Evolutionary conservation across 2,888 invertebrate genomes (phyloP), one percentile per base, ranked within the genome.

Genomic region (Acleris literana): DNA sequence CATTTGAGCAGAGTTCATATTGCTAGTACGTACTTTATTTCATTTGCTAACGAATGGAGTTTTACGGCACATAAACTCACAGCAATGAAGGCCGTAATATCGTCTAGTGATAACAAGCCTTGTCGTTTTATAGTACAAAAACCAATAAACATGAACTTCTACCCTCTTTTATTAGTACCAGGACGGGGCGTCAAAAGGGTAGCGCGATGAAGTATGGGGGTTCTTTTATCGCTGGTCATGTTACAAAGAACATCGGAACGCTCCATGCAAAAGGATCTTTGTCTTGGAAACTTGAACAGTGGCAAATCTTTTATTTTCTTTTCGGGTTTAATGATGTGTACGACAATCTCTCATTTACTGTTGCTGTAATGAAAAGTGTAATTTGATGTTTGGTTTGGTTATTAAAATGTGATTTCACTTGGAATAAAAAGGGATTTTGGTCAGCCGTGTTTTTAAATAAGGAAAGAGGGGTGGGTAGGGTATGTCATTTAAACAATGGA

Each of bases 31-130:
- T 73, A 72, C 71, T 75, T 79, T 78, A 76, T 79, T 80, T 82
- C 75, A 82, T 82, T 81, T 79, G 71, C 72, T 76, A 80, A 78
- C 76, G 75, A 79, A 80, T 74, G 70, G 69, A 63, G 66, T 76
- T 85, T 84, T 85, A 85, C 75, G 73, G 71, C 72, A 73, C 77
- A 83, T 86, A 84, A 84, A 81, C 75, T 79, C 71, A 48, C 69
- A 72, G 76, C 75, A 73, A 73, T 59, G 70, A 62, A 62, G 64
- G 62, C 64, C 55, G 69, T 73, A 73, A 76, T 76, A 78, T 79
- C 68, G 71, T 72, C 76, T 76, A 79, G 78, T 83, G 81, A 81
- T 82, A 83, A 82, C 80, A 82, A 79, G 79, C 69, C 77, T 74
- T 71, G 72, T 72, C 69, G 68, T 80, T 78, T 78, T 75, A 78